A percentile compares a stretch with the other conserved stretches of the same genome.
Conservation (phyloP, 2,797 vertebrate genomes). For the Hapalemur alaotrensis region DNA sequence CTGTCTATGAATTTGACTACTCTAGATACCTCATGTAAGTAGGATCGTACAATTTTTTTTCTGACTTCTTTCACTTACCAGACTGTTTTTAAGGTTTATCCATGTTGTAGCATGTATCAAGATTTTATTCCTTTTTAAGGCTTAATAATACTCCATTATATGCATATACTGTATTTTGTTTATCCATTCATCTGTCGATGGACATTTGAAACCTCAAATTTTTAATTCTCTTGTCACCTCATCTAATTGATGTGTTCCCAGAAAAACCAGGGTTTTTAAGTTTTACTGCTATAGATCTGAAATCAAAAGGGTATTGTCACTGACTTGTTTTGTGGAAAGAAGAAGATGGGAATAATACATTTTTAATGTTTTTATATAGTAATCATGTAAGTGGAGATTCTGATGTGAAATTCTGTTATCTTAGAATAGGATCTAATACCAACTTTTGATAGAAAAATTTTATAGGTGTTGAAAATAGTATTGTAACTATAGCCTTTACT, state of each 20-base stretch:
- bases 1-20: background rate
- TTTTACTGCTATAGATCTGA: background rate
- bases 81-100: background rate
- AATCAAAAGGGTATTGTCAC: background rate
- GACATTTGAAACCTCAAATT: background rate
- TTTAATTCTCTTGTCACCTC: conserved; percentile 28
- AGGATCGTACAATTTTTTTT: background rate
- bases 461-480: conserved; percentile 28
- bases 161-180: background rate
- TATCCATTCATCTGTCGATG: background rate
- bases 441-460: background rate
- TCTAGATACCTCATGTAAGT: background rate
- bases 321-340: background rate
- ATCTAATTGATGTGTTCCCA: background rate
- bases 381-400: background rate
- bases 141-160: background rate
- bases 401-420: background rate
- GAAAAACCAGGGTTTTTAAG: background rate
- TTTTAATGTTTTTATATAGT: background rate
- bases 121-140: conserved; percentile 20
- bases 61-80: conserved; percentile 22
- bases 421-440: conserved; percentile 20
- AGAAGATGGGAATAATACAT: background rate
- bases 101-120: background rate
- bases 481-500: background rate